Percentiles rank a stretch among this genome's conserved stretches.
Conservation (phyloP, 2,113 vertebrate species). For the Dermatemys mawii region DNA sequence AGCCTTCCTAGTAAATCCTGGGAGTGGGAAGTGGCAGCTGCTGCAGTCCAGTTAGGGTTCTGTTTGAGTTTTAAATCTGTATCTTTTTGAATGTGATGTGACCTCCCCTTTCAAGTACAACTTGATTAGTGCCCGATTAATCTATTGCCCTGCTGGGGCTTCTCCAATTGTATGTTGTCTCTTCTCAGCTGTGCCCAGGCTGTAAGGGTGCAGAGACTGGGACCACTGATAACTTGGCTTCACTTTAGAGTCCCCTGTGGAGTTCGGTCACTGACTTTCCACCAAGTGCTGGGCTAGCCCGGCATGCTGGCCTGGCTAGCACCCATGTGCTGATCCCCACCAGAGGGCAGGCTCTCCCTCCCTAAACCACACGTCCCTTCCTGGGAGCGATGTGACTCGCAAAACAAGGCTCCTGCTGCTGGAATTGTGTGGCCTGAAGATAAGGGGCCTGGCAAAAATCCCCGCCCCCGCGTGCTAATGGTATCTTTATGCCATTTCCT, state of each 20-base stretch:
- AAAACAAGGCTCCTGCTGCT: not conserved
- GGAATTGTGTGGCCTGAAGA: not conserved
- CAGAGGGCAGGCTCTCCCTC: not conserved
- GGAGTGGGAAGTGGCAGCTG: accelerated
- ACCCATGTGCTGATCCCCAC: not conserved
- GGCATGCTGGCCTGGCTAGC: not conserved
- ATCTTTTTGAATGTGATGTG: not conserved
- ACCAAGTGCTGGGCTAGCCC: not conserved
- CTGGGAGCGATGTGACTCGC: not conserved
- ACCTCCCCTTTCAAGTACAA: not conserved
- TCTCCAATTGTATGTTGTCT: not conserved
- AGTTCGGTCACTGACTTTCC: not conserved
- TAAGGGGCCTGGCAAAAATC: not conserved
- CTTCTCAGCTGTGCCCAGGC: not conserved
- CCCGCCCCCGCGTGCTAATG: not conserved
- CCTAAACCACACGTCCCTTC: not conserved
- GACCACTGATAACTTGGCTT: not conserved
- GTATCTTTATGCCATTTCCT: not conserved
- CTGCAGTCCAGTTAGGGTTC: accelerated
- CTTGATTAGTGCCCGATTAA: not conserved
- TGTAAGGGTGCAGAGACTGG: not conserved
- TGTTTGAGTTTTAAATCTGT: not conserved
- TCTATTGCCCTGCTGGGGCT: accelerated
- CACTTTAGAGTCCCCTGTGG: not conserved
- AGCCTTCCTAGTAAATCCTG: not conserved